Evolutionary conservation across 2,797 vertebrate species (phyloP).

Genomic region (Chanos chanos): DNA sequence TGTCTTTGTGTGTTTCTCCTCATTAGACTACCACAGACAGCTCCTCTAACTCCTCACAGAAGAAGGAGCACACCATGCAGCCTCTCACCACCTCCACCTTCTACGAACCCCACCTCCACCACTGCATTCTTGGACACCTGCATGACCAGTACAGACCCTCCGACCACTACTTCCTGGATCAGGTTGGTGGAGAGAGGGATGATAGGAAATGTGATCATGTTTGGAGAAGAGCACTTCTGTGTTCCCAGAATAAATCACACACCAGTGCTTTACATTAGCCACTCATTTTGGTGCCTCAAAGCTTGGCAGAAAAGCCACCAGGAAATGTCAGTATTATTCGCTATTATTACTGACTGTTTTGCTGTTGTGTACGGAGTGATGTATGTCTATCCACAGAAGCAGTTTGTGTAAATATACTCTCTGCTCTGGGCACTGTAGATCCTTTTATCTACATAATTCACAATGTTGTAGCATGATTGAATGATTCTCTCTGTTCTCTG

Average conservation of each 20-base stretch:
- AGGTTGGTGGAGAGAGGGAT: constrained; percentile 81
- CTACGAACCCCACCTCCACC: constrained; percentile 81
- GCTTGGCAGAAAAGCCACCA: no score
- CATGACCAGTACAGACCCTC: constrained; percentile 80
- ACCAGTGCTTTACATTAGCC: no score
- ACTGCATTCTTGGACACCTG: constrained; percentile 81
- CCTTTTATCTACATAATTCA: no score
- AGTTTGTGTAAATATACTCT: no score
- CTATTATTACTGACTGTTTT: not conserved
- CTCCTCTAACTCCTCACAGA: constrained; percentile 97
- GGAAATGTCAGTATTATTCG: no score
- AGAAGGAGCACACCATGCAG: constrained; percentile 83
- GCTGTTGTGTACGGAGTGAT: no score
- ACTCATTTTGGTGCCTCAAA: no score
- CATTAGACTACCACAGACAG: constrained; percentile 91
- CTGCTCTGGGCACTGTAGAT: no score
- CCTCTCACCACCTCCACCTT: constrained; percentile 85
- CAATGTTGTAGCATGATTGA: not conserved
- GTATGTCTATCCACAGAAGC: no score
- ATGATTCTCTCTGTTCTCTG: not conserved
- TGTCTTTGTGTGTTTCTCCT: constrained; percentile 58
- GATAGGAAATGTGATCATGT: no score
- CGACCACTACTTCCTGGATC: constrained; percentile 89
- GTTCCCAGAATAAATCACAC: no score
- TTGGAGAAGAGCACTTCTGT: no score